A percentile compares a stretch with the other conserved stretches of the same genome.
Conservation (phyloP, 2,888 invertebrate species). For the Conchocele bisecta region DNA sequence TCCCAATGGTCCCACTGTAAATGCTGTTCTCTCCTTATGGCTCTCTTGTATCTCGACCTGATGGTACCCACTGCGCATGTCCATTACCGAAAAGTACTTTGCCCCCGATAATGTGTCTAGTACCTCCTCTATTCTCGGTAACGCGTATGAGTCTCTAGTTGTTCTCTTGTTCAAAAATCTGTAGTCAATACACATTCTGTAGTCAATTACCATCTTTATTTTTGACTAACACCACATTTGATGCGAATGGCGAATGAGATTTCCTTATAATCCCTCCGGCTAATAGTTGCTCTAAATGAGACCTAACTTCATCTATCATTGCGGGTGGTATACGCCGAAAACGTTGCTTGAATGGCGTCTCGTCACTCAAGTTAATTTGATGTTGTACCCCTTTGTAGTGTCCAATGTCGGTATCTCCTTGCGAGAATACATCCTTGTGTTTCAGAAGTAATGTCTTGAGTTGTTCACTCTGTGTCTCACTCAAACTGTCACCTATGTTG, state of each 20-base stretch:
- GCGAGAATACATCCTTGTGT: not conserved
- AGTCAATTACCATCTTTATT: not conserved
- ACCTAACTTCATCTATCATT: constrained; percentile 1
- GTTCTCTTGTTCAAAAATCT: too few relatives aligned
- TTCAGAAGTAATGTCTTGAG: not conserved
- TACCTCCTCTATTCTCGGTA: constrained; percentile 11
- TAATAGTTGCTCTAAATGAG: constrained; percentile 1
- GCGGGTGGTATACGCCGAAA: too few relatives aligned
- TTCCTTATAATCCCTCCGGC: not conserved
- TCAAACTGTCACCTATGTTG: too few relatives aligned
- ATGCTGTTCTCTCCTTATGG: constrained; percentile 14
- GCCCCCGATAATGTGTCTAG: constrained; percentile 8
- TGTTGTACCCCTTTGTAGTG: constrained; percentile 4
- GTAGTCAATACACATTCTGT: constrained; percentile 16
- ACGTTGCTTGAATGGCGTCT: not conserved
- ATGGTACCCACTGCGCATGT: constrained; percentile 12
- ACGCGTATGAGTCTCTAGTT: constrained; percentile 8
- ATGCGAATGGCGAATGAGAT: too few relatives aligned
- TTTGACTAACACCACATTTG: not conserved
- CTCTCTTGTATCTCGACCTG: constrained; percentile 1
- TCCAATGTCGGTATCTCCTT: constrained; percentile 8
- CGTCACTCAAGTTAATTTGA: not conserved
- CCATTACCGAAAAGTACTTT: constrained; percentile 4
- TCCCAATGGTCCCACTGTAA: constrained; percentile 11
- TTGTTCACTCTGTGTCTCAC: not conserved